phyloP scores from a whole-genome alignment of 2,888 invertebrate genomes.

The Tetramorium bicarinatum region DNA sequence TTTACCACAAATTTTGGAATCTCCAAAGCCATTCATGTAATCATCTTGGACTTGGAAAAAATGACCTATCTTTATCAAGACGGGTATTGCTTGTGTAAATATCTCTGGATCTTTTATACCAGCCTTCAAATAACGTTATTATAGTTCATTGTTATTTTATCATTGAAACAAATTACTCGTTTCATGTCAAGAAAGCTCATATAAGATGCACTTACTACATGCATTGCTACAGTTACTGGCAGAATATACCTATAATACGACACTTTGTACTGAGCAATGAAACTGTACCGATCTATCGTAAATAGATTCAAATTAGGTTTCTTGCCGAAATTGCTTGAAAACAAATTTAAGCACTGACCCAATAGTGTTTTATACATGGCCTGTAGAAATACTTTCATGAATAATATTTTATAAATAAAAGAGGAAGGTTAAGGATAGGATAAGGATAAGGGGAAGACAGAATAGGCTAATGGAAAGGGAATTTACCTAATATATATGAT shows the following conservation, averaged over 20 bases:
- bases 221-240: slow-evolving; percentile 95
- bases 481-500: neutral
- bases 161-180: neutral
- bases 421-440: slow-evolving; percentile 14
- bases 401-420: slow-evolving; percentile 74
- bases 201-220: slow-evolving; percentile 90
- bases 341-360: slow-evolving; percentile 94
- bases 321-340: slow-evolving; percentile 89
- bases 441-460: neutral
- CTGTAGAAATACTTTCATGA: slow-evolving; percentile 72
- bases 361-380: slow-evolving; percentile 91
- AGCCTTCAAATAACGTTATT: slow-evolving; percentile 84
- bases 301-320: slow-evolving; percentile 90
- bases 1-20: slow-evolving; percentile 95
- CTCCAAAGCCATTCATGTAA: slow-evolving; percentile 91
- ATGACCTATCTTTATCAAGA: slow-evolving; percentile 96
- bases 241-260: slow-evolving; percentile 97
- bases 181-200: neutral
- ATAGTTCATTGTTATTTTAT: neutral
- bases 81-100: slow-evolving; percentile 94
- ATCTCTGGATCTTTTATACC: slow-evolving; percentile 92
- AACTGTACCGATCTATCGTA: slow-evolving; percentile 95
- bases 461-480: neutral
- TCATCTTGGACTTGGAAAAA: slow-evolving; percentile 98
- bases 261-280: slow-evolving; percentile 97